Conservation (phyloP, 2,113 vertebrate species). For the Ochotona curzoniae region DNA sequence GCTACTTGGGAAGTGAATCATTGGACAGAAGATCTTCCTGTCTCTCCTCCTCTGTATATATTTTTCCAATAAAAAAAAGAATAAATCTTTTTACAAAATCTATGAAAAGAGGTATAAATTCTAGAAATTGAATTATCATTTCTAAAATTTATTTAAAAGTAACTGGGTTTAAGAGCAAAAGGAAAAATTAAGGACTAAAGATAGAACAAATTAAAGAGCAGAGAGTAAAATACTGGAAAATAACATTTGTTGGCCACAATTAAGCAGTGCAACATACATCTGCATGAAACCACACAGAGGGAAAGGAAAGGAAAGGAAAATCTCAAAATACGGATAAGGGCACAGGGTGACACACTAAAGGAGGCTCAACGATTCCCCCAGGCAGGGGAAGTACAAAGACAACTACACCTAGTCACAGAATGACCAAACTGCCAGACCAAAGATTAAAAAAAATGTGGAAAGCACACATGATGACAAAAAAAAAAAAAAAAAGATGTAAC, state of each 20-base stretch:
- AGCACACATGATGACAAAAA: conserved; percentile 6
- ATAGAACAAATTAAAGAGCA: neutral
- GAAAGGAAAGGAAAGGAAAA: neutral
- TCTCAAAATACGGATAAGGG: neutral
- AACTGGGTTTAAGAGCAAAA: neutral
- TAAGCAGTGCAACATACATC: neutral
- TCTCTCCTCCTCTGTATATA: too few species aligned
- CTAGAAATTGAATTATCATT: neutral
- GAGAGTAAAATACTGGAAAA: conserved; percentile 11
- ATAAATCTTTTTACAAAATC: neutral
- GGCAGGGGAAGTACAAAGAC: neutral
- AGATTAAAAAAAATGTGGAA: neutral
- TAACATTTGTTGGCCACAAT: neutral
- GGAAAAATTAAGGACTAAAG: neutral
- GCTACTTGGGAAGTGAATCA: too few species aligned
- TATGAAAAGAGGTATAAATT: neutral
- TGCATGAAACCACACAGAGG: neutral
- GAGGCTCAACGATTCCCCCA: neutral
- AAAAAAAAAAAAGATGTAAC: neutral
- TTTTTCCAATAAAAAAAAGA: too few species aligned
- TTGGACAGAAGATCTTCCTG: too few species aligned
- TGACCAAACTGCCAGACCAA: neutral
- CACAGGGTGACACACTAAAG: neutral
- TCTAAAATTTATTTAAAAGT: neutral
- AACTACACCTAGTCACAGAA: neutral